Percentiles rank a stretch among this genome's conserved stretches.
These are phyloP conservation scores for Nycteola revayana DNA, from an alignment of 2,888 invertebrate genomes.

Conservation along the genomic window DNA sequence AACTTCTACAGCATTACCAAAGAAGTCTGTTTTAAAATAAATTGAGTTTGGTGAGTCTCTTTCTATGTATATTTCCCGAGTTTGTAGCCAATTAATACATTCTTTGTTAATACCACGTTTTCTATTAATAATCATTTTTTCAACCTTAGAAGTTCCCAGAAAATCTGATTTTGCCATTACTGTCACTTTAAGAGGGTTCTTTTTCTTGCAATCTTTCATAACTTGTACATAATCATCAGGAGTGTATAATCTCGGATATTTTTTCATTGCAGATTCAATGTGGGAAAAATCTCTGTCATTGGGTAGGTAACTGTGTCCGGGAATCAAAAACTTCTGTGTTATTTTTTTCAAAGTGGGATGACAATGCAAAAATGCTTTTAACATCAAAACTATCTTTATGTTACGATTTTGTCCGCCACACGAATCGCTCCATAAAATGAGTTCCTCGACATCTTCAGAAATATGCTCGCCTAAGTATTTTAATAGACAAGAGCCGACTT, in stretches of 20 bases:
- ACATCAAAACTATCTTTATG: slow-evolving; percentile 11
- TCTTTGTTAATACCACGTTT: slow-evolving; percentile 17
- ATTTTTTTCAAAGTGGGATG: slow-evolving; percentile 11
- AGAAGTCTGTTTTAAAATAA: slow-evolving; percentile 10
- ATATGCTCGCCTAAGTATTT: slow-evolving; percentile 13
- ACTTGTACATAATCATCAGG: slow-evolving; percentile 10
- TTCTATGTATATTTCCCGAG: slow-evolving; percentile 6
- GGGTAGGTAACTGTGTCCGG: slow-evolving; percentile 11
- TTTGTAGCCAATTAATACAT: slow-evolving; percentile 14
- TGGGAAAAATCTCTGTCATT: slow-evolving; percentile 14
- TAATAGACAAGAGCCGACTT: slow-evolving; percentile 9
- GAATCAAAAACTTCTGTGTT: slow-evolving; percentile 6
- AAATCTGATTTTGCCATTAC: slow-evolving; percentile 5
- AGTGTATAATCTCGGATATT: slow-evolving; percentile 11
- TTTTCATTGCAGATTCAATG: slow-evolving; percentile 9
- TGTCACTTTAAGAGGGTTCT: slow-evolving; percentile 6
- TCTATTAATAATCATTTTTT: slow-evolving; percentile 13
- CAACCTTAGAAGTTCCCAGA: slow-evolving; percentile 7
- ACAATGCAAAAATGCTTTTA: slow-evolving; percentile 15
- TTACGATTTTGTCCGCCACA: slow-evolving; percentile 14
- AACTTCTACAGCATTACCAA: slow-evolving; percentile 9
- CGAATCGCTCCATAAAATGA: slow-evolving; percentile 11
- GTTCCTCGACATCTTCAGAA: slow-evolving; percentile 9
- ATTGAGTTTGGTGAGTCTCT: slow-evolving; percentile 10
- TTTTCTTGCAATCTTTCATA: slow-evolving; percentile 17